These are phyloP conservation scores for Oreohelix idahoensis DNA, from an alignment of 1,140 invertebrate genomes.

Conservation along the genomic window DNA sequence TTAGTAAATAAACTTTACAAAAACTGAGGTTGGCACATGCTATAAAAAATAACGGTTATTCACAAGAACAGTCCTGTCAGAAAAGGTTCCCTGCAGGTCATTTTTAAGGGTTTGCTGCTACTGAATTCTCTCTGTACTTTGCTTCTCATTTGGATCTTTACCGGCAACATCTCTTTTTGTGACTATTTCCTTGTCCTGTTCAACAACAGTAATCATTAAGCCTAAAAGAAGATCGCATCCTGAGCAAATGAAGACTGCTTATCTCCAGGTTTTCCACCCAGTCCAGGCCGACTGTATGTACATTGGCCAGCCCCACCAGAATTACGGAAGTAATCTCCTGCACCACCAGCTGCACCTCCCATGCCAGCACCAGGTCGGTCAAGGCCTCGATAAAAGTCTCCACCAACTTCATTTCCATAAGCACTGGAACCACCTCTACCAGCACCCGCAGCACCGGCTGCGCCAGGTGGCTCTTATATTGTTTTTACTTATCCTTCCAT, in stretches of 20 bases:
- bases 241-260: slow-evolving; percentile 37
- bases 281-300: slow-evolving; percentile 8
- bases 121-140: no score
- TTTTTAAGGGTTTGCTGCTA: no score
- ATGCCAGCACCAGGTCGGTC: slow-evolving; percentile 26
- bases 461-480: neutral
- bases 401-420: slow-evolving; percentile 23
- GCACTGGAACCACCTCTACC: slow-evolving; percentile 6
- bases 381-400: slow-evolving; percentile 26
- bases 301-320: slow-evolving; percentile 16
- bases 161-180: no score
- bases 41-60: no score
- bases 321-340: slow-evolving; percentile 30
- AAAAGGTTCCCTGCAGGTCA: no score
- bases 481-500: no score
- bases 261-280: slow-evolving; percentile 28
- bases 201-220: no score
- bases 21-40: no score
- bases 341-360: slow-evolving; percentile 18
- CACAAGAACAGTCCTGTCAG: no score
- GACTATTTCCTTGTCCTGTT: no score
- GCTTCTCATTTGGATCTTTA: no score
- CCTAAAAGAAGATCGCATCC: slow-evolving; percentile 39
- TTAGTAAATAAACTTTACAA: no score
- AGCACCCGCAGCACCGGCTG: neutral